phyloP scores from a whole-genome alignment of 2,797 vertebrate genomes.

The Rhincodon typus region DNA sequence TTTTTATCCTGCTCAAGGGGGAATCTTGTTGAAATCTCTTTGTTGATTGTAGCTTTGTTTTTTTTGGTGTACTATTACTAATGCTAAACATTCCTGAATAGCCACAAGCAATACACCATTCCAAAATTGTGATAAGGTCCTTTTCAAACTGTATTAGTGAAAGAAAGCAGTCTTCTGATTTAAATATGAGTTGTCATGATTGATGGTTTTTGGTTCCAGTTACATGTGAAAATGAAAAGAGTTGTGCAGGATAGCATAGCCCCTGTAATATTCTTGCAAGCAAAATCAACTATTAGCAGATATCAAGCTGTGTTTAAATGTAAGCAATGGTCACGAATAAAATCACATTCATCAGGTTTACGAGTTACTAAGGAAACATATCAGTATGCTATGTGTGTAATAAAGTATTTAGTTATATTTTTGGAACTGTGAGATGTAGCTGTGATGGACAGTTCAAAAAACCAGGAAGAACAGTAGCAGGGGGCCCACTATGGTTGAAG shows the following conservation, averaged over 20 bases:
- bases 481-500: conserved; percentile 49
- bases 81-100: neutral
- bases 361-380: conserved; percentile 60
- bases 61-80: neutral
- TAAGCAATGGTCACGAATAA: conserved; percentile 35
- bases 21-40: neutral
- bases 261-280: neutral
- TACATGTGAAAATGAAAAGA: neutral
- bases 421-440: conserved; percentile 31
- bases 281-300: neutral
- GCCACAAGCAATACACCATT: neutral
- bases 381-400: conserved; percentile 52
- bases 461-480: conserved; percentile 62
- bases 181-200: neutral
- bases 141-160: neutral
- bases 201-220: neutral
- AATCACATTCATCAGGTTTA: conserved; percentile 56
- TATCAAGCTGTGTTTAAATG: neutral
- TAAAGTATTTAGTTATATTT: conserved; percentile 47
- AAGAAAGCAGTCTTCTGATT: neutral
- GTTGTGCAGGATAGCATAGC: neutral
- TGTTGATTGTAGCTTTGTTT: neutral
- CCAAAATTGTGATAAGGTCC: neutral
- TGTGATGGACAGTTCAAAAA: conserved; percentile 53
- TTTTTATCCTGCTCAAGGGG: neutral